phyloP scores from a whole-genome alignment of 2,113 vertebrate species.

The Okapia johnstoni region DNA sequence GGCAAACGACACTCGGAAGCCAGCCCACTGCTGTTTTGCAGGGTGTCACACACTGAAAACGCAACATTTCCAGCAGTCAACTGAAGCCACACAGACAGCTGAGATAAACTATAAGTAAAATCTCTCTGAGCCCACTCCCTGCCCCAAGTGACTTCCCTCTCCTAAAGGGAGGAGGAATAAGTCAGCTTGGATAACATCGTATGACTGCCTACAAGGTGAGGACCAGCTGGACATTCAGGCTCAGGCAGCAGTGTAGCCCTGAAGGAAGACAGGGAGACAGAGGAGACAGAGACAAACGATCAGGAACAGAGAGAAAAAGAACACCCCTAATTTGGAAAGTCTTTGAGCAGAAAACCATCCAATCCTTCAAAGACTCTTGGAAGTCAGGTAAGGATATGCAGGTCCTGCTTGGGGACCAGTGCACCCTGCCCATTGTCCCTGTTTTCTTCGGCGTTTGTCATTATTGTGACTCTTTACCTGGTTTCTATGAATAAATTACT shows the following conservation, averaged over 20 bases:
- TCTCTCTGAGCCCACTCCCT: neutral
- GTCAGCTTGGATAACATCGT: neutral
- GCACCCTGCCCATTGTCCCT: neutral
- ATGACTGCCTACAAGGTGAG: conserved; percentile 16
- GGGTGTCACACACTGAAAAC: neutral
- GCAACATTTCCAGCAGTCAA: neutral
- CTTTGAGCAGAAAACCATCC: neutral
- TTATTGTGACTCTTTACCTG: neutral
- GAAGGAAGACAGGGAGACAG: neutral
- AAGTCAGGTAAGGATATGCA: neutral
- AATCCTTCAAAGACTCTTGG: neutral
- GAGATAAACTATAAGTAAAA: conserved; percentile 34
- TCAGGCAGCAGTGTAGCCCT: neutral
- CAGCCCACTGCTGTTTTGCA: neutral
- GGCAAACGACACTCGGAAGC: neutral
- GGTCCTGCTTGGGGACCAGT: neutral
- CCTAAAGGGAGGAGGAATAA: conserved; percentile 34
- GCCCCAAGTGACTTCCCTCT: neutral
- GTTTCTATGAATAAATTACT: neutral
- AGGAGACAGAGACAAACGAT: neutral
- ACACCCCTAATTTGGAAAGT: neutral
- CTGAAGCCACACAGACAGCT: conserved; percentile 11
- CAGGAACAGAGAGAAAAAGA: neutral
- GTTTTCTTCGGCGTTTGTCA: conserved; percentile 17
- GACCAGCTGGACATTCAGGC: neutral